Base-by-base conservation (phyloP, 2,888 invertebrate species). In the Sinohyriopsis cumingii region DNA sequence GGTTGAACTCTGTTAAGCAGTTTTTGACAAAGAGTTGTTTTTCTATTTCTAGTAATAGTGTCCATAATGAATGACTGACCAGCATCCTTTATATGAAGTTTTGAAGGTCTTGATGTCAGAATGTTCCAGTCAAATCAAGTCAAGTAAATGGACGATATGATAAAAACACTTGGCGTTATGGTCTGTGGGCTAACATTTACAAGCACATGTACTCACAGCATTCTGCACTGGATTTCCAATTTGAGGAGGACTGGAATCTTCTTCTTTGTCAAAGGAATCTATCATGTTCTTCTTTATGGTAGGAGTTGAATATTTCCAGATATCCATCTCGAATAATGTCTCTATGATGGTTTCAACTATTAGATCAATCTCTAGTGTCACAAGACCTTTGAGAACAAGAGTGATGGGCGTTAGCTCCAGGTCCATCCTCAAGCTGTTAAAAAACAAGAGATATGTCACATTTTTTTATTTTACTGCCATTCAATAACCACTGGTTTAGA, bases 181-280 rank as follows among this genome's bases (percentile, higher is more conserved):
- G 15, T 3, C 45, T 3, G 12, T 45, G 45, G 3, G 45, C 15
- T 45, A 45, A 15, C 9, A 45, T 65, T 22, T 54, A n/a, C 20
- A 24, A 22, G 12, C 9, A 54, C 55, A 19, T 53, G 24, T 55
- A 59, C 63, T 55, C 28, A 76, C 75, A 57, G 55, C 56, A 25
- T 55, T 63, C n/a, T 72, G 62, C n/a, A 67, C 67, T 22, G 62
- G 67, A 7, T 66, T 45, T 9, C 59, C 25, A 56, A 79, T 75
- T 19, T 68, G 57, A 18, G 80, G 80, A 22, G 80, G 80, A 12
- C 76, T 67, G 20, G 69, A 28, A 62, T 80, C 80, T 66, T 75
- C 59, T 45, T 80, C 80, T 45, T 68, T 69, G 18, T 78, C 77
- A 15, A 73, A 71, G 15, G 76, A 73, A 33, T 78, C 77, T 19